Evolutionary conservation across 1,140 invertebrate species (phyloP), one percentile per base, ranked within the genome.

Genomic region (Ostrea denselamellosa): DNA sequence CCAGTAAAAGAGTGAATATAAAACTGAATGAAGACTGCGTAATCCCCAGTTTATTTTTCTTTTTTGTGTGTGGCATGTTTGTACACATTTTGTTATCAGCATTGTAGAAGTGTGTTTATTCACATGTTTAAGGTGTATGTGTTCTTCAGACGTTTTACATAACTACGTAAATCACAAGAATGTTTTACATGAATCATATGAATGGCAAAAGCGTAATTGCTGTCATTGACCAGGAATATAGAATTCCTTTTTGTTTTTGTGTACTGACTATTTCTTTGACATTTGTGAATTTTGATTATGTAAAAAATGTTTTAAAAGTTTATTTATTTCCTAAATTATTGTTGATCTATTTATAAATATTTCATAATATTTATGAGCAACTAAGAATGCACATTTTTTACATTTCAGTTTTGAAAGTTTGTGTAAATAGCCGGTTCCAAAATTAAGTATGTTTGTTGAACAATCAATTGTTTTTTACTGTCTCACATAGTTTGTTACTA

Each of bases 251-350:
- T 1, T 44, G 1, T 5, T 44, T 62, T 0, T 17, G 14, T 19
- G 58, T 62, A 19, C 0, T 62, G n/a, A 19, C 9, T 19, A 62
- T 19, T 8, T 62, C 14, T 62, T 62, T 62, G 58, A 62, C 8
- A 19, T 19, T 62, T 62, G 14, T 7, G 14, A 44, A 44, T 5
- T 44, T 44, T 62, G 56, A 19, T 62, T 17, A n/a, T 62, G 5
- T 19, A 19, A 5, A 14, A 3, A 19, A 0, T 17, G 5, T 62
- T 62, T 62, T n/a, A 19, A 62, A 12, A 28, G 28, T 28, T 77
- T 44, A 77, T 77, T 77, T 34, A 77, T 77, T 77, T 77, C 12
- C 14, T 28, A 77, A 77, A 62, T 62, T 62, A 62, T 44, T 77
- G 28, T 34, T 68, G n/a, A 25, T 68, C 9, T 68, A 25, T 68